These are phyloP conservation scores for Alca torda DNA, from an alignment of 2,797 vertebrate genomes.

Conservation along the genomic window DNA sequence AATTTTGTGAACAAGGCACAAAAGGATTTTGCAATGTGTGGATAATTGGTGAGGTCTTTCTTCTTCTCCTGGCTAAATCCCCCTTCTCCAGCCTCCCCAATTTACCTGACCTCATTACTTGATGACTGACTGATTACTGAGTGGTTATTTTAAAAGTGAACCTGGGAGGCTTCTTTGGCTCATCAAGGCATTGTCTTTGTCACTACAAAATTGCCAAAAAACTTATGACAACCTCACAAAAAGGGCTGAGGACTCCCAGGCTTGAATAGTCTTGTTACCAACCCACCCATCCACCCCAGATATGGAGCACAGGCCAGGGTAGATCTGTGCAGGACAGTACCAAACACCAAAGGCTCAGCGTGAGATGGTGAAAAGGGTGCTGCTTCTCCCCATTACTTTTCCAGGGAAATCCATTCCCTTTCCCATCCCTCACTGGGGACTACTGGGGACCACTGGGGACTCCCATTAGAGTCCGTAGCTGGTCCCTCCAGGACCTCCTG, in stretches of 20 bases:
- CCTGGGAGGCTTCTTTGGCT: background rate
- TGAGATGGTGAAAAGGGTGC: background rate
- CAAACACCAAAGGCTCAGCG: background rate
- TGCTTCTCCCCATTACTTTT: background rate
- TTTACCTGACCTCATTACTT: background rate
- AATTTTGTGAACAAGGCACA: background rate
- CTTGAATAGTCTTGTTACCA: background rate
- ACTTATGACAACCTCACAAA: background rate
- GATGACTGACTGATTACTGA: background rate
- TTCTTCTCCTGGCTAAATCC: background rate
- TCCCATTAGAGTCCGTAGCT: background rate
- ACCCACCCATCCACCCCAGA: background rate
- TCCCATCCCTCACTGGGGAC: rapidly evolving
- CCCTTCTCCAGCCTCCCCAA: background rate
- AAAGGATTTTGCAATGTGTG: background rate
- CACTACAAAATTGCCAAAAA: background rate
- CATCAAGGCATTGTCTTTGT: background rate
- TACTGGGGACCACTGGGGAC: background rate
- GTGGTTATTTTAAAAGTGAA: background rate
- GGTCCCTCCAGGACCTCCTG: background rate
- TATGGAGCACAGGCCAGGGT: background rate
- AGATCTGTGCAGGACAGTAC: background rate
- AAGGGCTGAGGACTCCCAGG: background rate
- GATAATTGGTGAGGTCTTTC: background rate
- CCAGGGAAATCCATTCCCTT: background rate